Conservation (phyloP, 2,797 vertebrate genomes). For the Labroides dimidiatus region DNA sequence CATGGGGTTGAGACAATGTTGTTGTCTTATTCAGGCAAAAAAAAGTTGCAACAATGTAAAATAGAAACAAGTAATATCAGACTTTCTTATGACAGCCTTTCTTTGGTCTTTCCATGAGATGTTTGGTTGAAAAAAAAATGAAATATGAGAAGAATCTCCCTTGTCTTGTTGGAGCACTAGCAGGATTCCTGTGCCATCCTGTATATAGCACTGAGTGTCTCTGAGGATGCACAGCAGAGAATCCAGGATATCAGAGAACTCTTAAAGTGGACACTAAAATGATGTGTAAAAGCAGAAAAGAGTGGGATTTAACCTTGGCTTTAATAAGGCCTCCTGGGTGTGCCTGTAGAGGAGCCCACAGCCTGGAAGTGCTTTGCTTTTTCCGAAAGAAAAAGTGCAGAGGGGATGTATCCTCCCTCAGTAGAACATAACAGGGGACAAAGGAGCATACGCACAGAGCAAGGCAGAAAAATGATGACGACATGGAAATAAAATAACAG, state of each 20-base stretch:
- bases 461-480: slow-evolving; percentile 13
- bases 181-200: slow-evolving; percentile 33
- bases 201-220: slow-evolving; percentile 32
- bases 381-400: slow-evolving; percentile 35
- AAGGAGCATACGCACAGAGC: slow-evolving; percentile 3
- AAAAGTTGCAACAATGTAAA: slow-evolving; percentile 3
- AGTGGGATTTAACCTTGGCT: slow-evolving; percentile 69
- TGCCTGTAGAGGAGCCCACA: slow-evolving; percentile 38
- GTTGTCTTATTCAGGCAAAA: slow-evolving; percentile 12
- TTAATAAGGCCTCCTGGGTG: slow-evolving; percentile 80
- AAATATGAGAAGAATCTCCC: slow-evolving; percentile 37
- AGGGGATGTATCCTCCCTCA: slow-evolving; percentile 3
- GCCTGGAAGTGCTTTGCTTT: slow-evolving; percentile 42
- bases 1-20: slow-evolving; percentile 4
- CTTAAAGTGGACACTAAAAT: slow-evolving; percentile 33
- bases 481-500: slow-evolving; percentile 20
- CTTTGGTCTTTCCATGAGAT: slow-evolving; percentile 22
- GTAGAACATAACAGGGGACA: slow-evolving; percentile 4
- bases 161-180: slow-evolving; percentile 27
- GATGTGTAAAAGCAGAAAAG: slow-evolving; percentile 51
- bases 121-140: slow-evolving; percentile 48
- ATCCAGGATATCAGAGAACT: slow-evolving; percentile 63
- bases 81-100: slow-evolving; percentile 1
- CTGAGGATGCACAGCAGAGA: slow-evolving; percentile 50
- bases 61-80: slow-evolving; percentile 4